These are phyloP conservation scores for Eucidaris tribuloides DNA, from an alignment of 35 echinoderm and acorn worm species.

Conservation along the genomic window DNA sequence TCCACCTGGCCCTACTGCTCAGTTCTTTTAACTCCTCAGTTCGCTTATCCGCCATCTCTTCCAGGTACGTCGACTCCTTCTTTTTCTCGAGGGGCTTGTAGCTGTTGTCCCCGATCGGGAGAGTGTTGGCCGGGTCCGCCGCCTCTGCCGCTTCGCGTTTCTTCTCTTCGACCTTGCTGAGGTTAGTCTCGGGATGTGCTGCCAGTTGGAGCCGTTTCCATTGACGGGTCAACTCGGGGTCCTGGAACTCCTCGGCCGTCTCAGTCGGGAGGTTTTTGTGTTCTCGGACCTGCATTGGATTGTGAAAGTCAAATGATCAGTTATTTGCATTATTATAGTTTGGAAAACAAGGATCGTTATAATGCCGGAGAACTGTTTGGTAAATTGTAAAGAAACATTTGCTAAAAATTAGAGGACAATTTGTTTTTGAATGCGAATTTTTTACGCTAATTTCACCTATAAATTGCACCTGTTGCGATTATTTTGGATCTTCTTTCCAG, in stretches of 20 bases:
- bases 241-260: constrained; percentile 66
- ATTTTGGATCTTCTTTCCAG: too few relatives aligned
- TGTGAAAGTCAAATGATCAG: too few relatives aligned
- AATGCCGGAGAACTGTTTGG: too few relatives aligned
- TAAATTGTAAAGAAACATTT: too few relatives aligned
- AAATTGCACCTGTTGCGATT: too few relatives aligned
- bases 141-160: constrained; percentile 28
- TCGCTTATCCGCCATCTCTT: constrained; percentile 72
- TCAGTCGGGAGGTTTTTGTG: constrained; percentile 76
- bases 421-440: too few relatives aligned
- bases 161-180: constrained; percentile 42
- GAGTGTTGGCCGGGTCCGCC: constrained; percentile 18
- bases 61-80: constrained; percentile 49
- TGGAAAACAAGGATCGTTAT: too few relatives aligned
- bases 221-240: constrained; percentile 46
- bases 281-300: constrained; percentile 71
- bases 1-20: constrained; percentile 75
- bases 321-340: too few relatives aligned
- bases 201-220: constrained; percentile 64
- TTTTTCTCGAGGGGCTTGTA: constrained; percentile 42
- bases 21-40: constrained; percentile 60
- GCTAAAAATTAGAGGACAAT: too few relatives aligned
- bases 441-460: too few relatives aligned
- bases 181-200: constrained; percentile 56
- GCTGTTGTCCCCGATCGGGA: constrained; percentile 56